Evolutionary conservation across 2,797 vertebrate species (phyloP).

Genomic region (Pyrocephalus nanus): DNA sequence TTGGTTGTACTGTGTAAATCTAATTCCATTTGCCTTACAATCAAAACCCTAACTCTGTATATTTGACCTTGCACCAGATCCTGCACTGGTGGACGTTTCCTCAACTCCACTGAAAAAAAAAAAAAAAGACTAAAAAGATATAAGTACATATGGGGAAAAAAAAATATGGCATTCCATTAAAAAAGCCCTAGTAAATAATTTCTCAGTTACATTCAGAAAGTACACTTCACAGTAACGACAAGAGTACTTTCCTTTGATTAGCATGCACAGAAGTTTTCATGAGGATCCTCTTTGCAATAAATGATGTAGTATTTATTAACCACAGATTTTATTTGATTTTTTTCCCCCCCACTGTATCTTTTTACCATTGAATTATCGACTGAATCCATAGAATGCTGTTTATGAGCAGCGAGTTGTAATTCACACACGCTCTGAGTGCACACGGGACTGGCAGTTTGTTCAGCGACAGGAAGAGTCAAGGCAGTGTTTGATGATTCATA

Average conservation of each 20-base stretch:
- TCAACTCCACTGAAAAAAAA: background rate
- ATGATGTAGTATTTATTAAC: background rate
- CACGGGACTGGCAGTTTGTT: rapidly evolving
- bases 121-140: background rate
- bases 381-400: background rate
- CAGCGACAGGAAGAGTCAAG: background rate
- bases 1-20: background rate
- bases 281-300: background rate
- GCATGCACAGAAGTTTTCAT: background rate
- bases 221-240: background rate
- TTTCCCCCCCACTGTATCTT: background rate
- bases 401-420: background rate
- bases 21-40: background rate
- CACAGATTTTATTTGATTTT: background rate
- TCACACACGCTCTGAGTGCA: no score
- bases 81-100: background rate
- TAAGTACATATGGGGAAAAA: background rate
- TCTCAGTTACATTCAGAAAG: background rate
- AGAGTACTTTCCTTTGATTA: background rate
- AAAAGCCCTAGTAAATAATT: background rate
- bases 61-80: background rate
- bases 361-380: background rate
- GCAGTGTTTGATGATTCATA: background rate
- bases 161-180: background rate
- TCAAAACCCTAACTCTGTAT: background rate